Evolutionary conservation across 1,140 invertebrate species (phyloP).

Genomic region (Leptopilina clavipes): DNA sequence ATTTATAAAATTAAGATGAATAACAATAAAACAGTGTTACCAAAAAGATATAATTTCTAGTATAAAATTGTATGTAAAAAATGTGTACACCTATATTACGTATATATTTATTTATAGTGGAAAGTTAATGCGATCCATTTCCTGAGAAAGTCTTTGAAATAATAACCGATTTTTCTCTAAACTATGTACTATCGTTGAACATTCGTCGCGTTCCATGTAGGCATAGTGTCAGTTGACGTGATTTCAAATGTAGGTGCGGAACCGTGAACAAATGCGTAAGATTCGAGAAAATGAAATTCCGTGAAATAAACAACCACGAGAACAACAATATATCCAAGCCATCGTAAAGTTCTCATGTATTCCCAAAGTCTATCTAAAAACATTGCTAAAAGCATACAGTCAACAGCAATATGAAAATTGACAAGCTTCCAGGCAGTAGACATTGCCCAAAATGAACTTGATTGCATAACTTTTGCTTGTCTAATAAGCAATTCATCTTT

Average conservation of each 20-base stretch:
- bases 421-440: slow-evolving; percentile 85
- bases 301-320: slow-evolving; percentile 77
- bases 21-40: too few relatives aligned
- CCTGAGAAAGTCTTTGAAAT: not conserved
- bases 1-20: too few relatives aligned
- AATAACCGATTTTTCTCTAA: not conserved
- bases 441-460: slow-evolving; percentile 82
- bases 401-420: slow-evolving; percentile 86
- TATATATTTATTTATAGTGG: not conserved
- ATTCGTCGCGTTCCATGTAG: not conserved
- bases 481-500: slow-evolving; percentile 72
- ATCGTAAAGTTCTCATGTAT: slow-evolving; percentile 80
- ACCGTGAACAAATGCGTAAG: slow-evolving; percentile 53
- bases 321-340: slow-evolving; percentile 77
- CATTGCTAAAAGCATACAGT: slow-evolving; percentile 84
- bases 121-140: not conserved
- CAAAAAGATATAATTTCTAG: too few relatives aligned
- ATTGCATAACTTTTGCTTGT: slow-evolving; percentile 72
- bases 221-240: not conserved
- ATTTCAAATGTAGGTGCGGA: not conserved
- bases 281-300: slow-evolving; percentile 71
- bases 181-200: slow-evolving; percentile 2
- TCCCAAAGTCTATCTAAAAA: slow-evolving; percentile 88
- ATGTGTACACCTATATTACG: too few relatives aligned
- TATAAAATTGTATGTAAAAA: too few relatives aligned